These are phyloP conservation scores for Dendrolimus kikuchii DNA, from an alignment of 1,140 invertebrate species.

Conservation along the genomic window DNA sequence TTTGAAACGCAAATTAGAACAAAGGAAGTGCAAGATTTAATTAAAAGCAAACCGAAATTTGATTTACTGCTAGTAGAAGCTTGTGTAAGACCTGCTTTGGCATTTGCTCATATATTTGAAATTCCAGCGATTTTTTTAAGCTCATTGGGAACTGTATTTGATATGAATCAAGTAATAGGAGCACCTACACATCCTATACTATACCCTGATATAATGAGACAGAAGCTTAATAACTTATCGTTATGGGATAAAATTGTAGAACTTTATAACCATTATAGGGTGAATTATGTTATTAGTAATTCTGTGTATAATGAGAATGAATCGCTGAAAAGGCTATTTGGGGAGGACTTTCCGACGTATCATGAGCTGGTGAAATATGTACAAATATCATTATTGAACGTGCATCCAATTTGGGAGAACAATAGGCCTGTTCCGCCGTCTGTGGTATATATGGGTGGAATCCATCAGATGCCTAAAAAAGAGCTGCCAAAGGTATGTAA, in stretches of 20 bases:
- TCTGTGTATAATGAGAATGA: background rate
- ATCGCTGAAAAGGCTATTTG: too few species aligned
- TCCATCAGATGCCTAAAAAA: too few species aligned
- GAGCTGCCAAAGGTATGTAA: too few species aligned
- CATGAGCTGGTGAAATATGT: slow-evolving; percentile 2
- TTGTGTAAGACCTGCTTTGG: slow-evolving; percentile 19
- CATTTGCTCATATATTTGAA: slow-evolving; percentile 46
- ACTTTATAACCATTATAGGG: background rate
- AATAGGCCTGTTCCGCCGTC: too few species aligned
- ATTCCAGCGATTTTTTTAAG: slow-evolving; percentile 54
- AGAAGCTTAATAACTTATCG: slow-evolving; percentile 25
- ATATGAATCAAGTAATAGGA: slow-evolving; percentile 41
- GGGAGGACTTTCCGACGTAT: background rate
- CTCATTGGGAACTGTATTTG: slow-evolving; percentile 28
- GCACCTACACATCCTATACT: slow-evolving; percentile 61
- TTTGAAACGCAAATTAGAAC: background rate
- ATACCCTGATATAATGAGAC: slow-evolving; percentile 48
- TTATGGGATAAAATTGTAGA: slow-evolving; percentile 15
- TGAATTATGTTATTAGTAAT: background rate
- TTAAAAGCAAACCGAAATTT: slow-evolving; percentile 15
- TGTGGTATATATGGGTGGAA: too few species aligned
- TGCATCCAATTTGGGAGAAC: slow-evolving; percentile 1
- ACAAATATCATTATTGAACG: slow-evolving; percentile 5
- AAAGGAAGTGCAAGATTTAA: background rate
- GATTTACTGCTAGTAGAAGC: slow-evolving; percentile 47